Conservation (phyloP, 2,113 vertebrate species). For the Misgurnus mizolepis region DNA sequence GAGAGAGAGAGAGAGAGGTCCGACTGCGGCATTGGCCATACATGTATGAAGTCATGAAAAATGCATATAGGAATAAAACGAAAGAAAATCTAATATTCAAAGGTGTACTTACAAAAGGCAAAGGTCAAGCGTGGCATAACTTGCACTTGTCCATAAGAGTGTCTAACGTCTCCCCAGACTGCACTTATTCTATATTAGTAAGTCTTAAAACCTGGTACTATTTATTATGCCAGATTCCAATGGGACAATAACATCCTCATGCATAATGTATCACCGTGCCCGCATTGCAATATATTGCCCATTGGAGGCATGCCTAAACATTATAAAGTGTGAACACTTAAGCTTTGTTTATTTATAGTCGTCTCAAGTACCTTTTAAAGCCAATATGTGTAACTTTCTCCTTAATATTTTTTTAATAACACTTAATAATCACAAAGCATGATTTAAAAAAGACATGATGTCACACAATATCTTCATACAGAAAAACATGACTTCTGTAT, state of each 20-base stretch:
- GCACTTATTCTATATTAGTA: conserved; percentile 48
- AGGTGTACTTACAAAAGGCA: conserved; percentile 28
- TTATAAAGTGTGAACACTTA: conserved; percentile 28
- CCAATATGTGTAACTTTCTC: not conserved
- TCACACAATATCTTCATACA: not conserved
- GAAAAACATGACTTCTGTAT: not conserved
- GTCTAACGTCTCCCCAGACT: conserved; percentile 36
- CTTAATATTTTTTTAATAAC: too few species aligned
- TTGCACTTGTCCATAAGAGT: conserved; percentile 1
- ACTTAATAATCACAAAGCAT: not conserved
- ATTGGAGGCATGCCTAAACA: conserved; percentile 15
- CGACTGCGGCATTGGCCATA: not conserved
- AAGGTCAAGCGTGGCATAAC: not conserved
- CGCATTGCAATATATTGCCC: conserved; percentile 44
- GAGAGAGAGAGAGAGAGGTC: not conserved
- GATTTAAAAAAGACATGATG: not conserved
- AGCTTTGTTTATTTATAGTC: conserved; percentile 26
- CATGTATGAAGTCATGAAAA: too few species aligned
- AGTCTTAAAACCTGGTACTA: conserved; percentile 42
- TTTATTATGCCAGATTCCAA: conserved; percentile 55
- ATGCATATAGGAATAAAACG: not conserved
- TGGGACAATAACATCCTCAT: conserved; percentile 51
- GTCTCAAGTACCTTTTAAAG: conserved; percentile 2
- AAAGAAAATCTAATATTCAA: conserved; percentile 37
- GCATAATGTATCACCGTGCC: conserved; percentile 55